Percentiles rank a stretch among this genome's conserved stretches.
Conservation (phyloP, 2,797 vertebrate species). For the Smutsia temminckii region DNA sequence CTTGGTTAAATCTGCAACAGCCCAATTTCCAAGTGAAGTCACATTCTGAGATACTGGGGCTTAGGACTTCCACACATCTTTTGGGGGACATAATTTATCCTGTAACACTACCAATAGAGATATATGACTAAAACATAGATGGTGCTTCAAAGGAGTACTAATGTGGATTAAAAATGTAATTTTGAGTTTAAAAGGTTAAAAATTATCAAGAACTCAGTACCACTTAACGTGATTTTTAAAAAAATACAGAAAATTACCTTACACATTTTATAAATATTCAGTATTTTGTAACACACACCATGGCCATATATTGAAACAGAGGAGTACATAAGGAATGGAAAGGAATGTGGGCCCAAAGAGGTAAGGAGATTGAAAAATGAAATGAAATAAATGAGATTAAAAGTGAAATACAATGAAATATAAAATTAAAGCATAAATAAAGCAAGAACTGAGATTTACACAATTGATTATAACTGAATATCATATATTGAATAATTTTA, state of each 20-base stretch:
- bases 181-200: neutral
- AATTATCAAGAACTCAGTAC: neutral
- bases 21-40: neutral
- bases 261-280: neutral
- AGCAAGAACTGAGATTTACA: neutral
- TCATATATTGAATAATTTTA: neutral
- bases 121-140: neutral
- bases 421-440: neutral
- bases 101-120: neutral
- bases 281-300: neutral
- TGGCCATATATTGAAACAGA: neutral
- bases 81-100: neutral
- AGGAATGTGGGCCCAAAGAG: neutral
- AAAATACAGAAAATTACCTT: neutral
- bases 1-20: neutral
- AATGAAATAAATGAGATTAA: neutral
- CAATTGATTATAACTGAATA: neutral
- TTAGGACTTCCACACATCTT: neutral
- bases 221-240: neutral
- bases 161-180: neutral
- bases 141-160: neutral
- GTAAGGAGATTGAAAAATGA: neutral
- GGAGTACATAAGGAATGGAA: neutral
- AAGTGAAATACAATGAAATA: neutral
- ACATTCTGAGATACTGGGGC: neutral